These are phyloP conservation scores for Scaptomyza graminum DNA, from an alignment of 1,140 invertebrate genomes.

Conservation along the genomic window DNA sequence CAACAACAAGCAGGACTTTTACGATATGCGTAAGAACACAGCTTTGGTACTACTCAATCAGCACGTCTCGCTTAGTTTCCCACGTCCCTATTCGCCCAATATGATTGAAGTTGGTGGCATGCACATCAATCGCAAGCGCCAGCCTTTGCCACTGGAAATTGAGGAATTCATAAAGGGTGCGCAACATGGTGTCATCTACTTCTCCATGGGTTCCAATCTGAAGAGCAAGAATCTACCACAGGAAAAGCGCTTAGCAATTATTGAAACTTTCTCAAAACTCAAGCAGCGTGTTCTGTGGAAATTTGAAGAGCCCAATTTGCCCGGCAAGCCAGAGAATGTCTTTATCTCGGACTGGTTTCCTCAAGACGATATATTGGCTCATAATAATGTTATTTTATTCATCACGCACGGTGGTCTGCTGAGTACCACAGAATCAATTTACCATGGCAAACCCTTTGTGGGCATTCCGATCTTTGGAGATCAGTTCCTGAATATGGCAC, in stretches of 20 bases:
- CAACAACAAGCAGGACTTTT: constrained; percentile 63
- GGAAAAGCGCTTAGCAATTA: constrained; percentile 84
- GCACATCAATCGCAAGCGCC: constrained; percentile 83
- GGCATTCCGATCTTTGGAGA: constrained; percentile 89
- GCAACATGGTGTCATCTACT: constrained; percentile 86
- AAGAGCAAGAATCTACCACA: constrained; percentile 85
- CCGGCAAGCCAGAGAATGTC: constrained; percentile 86
- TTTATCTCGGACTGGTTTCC: constrained; percentile 88
- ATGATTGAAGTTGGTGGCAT: constrained; percentile 87
- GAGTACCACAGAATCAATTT: constrained; percentile 89
- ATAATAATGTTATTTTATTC: constrained; percentile 88
- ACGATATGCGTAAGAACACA: constrained; percentile 81
- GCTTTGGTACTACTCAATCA: constrained; percentile 85
- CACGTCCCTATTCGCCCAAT: constrained; percentile 85
- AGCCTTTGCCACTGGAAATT: constrained; percentile 84
- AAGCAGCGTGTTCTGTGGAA: constrained; percentile 89
- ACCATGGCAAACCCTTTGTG: constrained; percentile 89
- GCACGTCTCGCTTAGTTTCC: constrained; percentile 85
- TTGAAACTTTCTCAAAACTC: constrained; percentile 85
- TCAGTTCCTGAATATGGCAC: constrained; percentile 86
- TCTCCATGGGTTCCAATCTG: constrained; percentile 87
- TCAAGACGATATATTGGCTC: constrained; percentile 89
- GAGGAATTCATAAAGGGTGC: constrained; percentile 86
- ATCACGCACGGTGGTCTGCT: constrained; percentile 90
- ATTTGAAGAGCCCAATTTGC: constrained; percentile 86